Evolutionary conservation across 2,113 vertebrate species (phyloP).

Genomic region (Merops nubicus): DNA sequence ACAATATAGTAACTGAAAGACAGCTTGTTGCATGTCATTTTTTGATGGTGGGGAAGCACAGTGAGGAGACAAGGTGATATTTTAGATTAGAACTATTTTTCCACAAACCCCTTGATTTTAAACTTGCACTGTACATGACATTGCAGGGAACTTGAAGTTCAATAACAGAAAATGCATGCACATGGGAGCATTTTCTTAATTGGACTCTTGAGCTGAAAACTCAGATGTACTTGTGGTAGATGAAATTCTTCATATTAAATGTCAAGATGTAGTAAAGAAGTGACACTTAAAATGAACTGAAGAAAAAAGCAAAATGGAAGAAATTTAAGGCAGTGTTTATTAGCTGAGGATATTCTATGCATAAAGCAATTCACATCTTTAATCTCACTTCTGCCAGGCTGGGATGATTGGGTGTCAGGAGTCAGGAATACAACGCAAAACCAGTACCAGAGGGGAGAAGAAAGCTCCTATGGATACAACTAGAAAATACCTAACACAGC

Average conservation of each 20-base stretch:
- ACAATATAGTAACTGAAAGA: background rate
- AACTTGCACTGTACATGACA: background rate
- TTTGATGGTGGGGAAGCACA: background rate
- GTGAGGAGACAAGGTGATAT: background rate
- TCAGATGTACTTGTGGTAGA: constrained; percentile 37
- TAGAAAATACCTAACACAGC: background rate
- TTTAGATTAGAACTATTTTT: background rate
- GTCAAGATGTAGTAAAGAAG: constrained; percentile 50
- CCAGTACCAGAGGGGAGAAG: background rate
- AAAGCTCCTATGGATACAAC: background rate
- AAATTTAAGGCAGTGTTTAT: constrained; percentile 23
- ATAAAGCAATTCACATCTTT: background rate
- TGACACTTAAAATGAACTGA: constrained; percentile 57
- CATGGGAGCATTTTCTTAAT: constrained; percentile 56
- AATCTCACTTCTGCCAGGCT: background rate
- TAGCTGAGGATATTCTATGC: background rate
- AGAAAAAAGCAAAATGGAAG: background rate
- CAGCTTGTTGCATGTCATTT: background rate
- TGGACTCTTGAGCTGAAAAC: constrained; percentile 35
- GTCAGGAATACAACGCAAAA: background rate
- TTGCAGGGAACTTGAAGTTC: constrained; percentile 13
- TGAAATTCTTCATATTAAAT: constrained; percentile 64
- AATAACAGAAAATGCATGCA: constrained; percentile 27
- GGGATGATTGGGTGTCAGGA: background rate
- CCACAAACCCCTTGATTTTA: constrained; percentile 9